phyloP scores from a whole-genome alignment of 2,113 vertebrate species.

The Pluvialis apricaria region DNA sequence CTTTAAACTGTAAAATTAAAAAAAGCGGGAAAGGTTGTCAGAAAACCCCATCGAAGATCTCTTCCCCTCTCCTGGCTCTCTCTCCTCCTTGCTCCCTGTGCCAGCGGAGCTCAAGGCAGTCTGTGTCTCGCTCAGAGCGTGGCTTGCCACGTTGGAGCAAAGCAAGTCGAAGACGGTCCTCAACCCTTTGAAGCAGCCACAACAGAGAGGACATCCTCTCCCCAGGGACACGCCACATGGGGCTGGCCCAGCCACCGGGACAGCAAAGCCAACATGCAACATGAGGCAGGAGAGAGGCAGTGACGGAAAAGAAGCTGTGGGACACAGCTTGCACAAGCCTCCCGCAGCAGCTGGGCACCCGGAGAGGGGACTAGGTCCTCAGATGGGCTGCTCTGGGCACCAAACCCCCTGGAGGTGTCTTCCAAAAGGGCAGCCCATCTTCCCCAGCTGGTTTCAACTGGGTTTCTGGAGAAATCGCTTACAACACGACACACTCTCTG shows the following conservation, averaged over 20 bases:
- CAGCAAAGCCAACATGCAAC: not conserved
- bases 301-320: rapidly evolving
- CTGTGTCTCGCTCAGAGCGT: not conserved
- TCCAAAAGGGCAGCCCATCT: not conserved
- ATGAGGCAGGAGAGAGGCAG: not conserved
- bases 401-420: not conserved
- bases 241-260: not conserved
- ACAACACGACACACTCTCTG: rapidly evolving
- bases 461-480: not conserved
- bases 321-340: not conserved
- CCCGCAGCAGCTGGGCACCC: rapidly evolving
- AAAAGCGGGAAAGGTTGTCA: not conserved
- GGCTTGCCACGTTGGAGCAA: not conserved
- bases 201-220: not conserved
- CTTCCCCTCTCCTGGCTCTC: not conserved
- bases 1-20: not conserved
- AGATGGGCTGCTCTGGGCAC: not conserved
- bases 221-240: rapidly evolving
- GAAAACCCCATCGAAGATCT: not conserved
- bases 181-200: not conserved
- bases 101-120: not conserved
- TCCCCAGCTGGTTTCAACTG: not conserved
- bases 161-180: rapidly evolving
- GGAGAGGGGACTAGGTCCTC: rapidly evolving
- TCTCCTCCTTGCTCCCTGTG: not conserved